Conservation (phyloP, 2,113 vertebrate species). For the Galeopterus variegatus region DNA sequence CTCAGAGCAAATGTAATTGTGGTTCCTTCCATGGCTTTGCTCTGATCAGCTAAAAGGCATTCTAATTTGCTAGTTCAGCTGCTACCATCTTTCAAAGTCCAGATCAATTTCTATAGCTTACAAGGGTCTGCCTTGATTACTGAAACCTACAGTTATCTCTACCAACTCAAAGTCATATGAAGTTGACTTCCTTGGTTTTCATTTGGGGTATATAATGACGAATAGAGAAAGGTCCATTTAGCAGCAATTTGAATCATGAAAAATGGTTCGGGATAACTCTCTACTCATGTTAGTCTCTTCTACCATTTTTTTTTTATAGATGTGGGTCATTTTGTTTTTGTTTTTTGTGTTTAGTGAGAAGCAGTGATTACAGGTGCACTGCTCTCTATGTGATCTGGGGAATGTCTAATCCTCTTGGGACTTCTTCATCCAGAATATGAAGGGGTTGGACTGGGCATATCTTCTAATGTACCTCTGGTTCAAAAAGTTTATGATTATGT, state of each 20-base stretch:
- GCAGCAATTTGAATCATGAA: background rate
- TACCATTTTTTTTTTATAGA: background rate
- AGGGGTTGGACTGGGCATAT: background rate
- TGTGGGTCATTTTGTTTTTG: background rate
- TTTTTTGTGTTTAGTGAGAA: conserved; percentile 30
- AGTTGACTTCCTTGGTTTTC: background rate
- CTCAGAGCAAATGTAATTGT: background rate
- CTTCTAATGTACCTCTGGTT: background rate
- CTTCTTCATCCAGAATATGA: background rate
- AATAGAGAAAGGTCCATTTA: background rate
- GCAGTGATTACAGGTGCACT: background rate
- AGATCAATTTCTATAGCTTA: background rate
- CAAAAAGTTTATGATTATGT: conserved; percentile 18
- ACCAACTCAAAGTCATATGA: background rate
- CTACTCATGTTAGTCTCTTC: background rate
- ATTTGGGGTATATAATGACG: background rate
- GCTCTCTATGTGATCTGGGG: background rate
- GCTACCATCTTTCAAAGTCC: background rate
- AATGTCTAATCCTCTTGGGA: background rate
- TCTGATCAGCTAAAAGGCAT: background rate
- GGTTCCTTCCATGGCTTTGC: background rate
- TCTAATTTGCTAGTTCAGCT: background rate
- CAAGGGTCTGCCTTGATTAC: background rate
- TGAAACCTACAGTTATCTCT: background rate
- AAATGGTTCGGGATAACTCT: conserved; percentile 25